phyloP scores from a whole-genome alignment of 2,888 invertebrate species.

The Trissolcus brochymenae region DNA sequence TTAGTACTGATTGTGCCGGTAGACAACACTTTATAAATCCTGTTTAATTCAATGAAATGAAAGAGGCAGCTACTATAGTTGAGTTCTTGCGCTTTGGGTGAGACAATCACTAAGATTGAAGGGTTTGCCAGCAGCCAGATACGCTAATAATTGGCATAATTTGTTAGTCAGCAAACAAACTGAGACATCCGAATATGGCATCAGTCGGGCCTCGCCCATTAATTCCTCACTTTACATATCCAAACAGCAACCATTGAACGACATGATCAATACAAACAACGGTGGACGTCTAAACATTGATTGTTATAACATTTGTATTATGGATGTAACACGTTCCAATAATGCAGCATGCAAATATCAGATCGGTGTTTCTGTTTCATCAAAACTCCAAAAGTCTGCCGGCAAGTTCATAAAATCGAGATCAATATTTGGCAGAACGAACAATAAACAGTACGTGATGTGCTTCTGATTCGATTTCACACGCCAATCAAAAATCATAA shows the following conservation, averaged over 20 bases:
- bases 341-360: constrained; percentile 25
- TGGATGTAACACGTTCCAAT: constrained; percentile 38
- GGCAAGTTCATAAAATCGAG: constrained; percentile 23
- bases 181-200: constrained; percentile 12
- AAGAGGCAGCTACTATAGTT: too few species aligned
- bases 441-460: constrained; percentile 34
- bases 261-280: constrained; percentile 29
- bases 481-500: constrained; percentile 28
- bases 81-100: too few species aligned
- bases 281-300: constrained; percentile 25
- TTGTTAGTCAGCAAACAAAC: constrained; percentile 17
- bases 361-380: constrained; percentile 27
- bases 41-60: too few species aligned
- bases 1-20: too few species aligned
- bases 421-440: constrained; percentile 32
- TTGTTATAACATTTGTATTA: constrained; percentile 44
- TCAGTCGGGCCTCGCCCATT: constrained; percentile 18
- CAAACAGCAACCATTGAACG: constrained; percentile 25
- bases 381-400: constrained; percentile 31
- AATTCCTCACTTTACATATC: constrained; percentile 32
- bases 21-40: too few species aligned
- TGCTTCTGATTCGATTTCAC: constrained; percentile 9
- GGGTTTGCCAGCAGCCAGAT: neutral
- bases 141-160: constrained; percentile 20
- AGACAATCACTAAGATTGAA: constrained; percentile 6